Evolutionary conservation across 2,888 invertebrate genomes (phyloP), one percentile per base, ranked within the genome.

Genomic region (Chrysotoxum bicinctum): DNA sequence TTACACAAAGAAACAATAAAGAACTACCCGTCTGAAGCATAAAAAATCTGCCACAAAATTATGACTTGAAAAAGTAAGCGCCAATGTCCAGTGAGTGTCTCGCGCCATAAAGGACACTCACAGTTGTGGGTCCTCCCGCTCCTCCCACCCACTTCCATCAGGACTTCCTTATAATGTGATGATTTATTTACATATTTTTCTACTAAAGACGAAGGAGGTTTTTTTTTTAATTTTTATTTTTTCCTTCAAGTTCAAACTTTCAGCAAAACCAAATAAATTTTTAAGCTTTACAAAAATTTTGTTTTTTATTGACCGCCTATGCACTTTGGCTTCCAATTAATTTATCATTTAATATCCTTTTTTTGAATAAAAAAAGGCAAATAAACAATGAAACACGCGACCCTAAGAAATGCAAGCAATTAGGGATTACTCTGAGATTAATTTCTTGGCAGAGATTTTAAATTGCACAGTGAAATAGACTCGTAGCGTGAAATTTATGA

Each of bases 161-260:
- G 6, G 30, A 37, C 60, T 60, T 56, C 56, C 69, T 86, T 87
- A n/a, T 26, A 87, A 87, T 87, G 75, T 76, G 76, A 80, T 87
- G 87, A 87, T 88, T 88, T 88, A 88, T 88, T 88, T 88, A 69
- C 87, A 88, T 88, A 88, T 87, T 87, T 83, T 86, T 66, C 70
- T 72, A 79, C 87, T 84, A 82, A 84, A 84, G 75, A 87, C 54
- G 79, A 66, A 54, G 72, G 73, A 45, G 72, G 45, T 66, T 77
- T 70, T 74, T 50, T 52, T 54, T 7, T 9, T 26, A 12, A 12
- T 50, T 37, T 30, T 30, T 64, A 3, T 16, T 62, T 23, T 43
- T 21, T 69, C 56, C 19, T 5, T 50, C 50, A 64, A 68, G 70
- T 35, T 35, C 12, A 56, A 83, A 74, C 30, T 78, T 78, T 74